phyloP scores from a whole-genome alignment of 2,797 vertebrate genomes.

The Myotis findleyi region DNA sequence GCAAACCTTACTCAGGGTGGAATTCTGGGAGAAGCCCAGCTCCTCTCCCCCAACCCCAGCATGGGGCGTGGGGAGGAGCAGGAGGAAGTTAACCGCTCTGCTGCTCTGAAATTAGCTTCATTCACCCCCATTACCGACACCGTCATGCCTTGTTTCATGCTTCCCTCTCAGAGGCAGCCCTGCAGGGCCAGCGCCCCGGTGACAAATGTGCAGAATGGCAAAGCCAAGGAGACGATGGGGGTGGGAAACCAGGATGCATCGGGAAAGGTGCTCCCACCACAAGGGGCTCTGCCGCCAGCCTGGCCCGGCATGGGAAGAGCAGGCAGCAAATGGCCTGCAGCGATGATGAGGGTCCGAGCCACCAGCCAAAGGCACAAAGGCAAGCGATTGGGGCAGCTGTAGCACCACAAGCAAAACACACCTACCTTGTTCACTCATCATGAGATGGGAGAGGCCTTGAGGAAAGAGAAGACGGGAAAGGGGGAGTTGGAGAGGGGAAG shows the following conservation, averaged over 20 bases:
- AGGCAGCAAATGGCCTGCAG: slow-evolving; percentile 66
- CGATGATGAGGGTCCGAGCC: slow-evolving; percentile 20
- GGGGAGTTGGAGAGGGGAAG: slow-evolving; percentile 80
- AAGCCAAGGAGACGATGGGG: slow-evolving; percentile 41
- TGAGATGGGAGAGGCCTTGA: slow-evolving; percentile 97
- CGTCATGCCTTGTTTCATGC: slow-evolving; percentile 78
- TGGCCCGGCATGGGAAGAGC: slow-evolving; percentile 59
- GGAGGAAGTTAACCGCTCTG: slow-evolving; percentile 74
- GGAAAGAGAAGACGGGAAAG: slow-evolving; percentile 65
- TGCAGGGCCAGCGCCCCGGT: slow-evolving; percentile 55
- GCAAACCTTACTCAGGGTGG: slow-evolving; percentile 43
- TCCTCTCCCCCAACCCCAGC: not conserved
- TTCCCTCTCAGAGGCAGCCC: slow-evolving; percentile 69
- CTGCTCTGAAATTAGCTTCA: slow-evolving; percentile 80
- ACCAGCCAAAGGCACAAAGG: slow-evolving; percentile 71
- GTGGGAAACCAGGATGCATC: not conserved
- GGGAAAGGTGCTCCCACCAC: not conserved
- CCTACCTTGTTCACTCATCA: slow-evolving; percentile 99
- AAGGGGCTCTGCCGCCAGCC: slow-evolving; percentile 47
- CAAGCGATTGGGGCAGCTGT: slow-evolving; percentile 76
- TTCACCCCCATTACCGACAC: slow-evolving; percentile 75
- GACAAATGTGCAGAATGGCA: slow-evolving; percentile 71
- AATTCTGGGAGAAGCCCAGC: slow-evolving; percentile 41
- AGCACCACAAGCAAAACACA: slow-evolving; percentile 74
- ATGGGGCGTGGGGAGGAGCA: slow-evolving; percentile 47